These are phyloP conservation scores for Haplotaxodon microlepis DNA, from an alignment of 2,113 vertebrate genomes.

Conservation along the genomic window DNA sequence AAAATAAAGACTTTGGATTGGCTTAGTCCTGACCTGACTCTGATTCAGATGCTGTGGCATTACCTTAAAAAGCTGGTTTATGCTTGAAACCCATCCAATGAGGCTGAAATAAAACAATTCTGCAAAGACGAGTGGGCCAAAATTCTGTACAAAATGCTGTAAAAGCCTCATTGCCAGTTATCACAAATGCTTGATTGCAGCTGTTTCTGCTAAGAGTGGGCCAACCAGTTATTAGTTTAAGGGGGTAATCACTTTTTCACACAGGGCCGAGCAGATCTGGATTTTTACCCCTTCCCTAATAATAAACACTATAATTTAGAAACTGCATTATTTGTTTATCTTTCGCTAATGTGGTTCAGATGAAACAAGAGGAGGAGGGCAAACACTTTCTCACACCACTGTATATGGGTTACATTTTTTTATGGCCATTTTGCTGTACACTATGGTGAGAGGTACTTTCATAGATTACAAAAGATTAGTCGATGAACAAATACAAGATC, in stretches of 20 bases:
- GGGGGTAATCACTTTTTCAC: background rate
- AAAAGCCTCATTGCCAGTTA: background rate
- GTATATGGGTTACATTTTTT: background rate
- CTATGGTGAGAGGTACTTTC: background rate
- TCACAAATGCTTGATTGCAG: background rate
- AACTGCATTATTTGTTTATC: background rate
- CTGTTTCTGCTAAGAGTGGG: background rate
- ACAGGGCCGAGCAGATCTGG: background rate
- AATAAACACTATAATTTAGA: background rate
- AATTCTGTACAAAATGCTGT: background rate
- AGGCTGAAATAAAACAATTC: background rate
- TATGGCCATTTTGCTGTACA: background rate
- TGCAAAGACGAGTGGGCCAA: background rate
- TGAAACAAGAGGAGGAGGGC: fast-evolving
- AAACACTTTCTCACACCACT: background rate
- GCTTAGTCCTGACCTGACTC: background rate
- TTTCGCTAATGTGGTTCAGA: background rate
- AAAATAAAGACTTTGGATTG: background rate
- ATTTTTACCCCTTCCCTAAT: background rate
- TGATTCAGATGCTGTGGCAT: background rate
- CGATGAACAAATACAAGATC: background rate
- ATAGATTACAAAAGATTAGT: background rate
- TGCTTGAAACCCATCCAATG: background rate
- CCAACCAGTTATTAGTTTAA: background rate
- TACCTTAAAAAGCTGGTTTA: background rate